Evolutionary conservation across 2,888 invertebrate genomes (phyloP), one percentile per base, ranked within the genome.

Genomic region (Cheilosia variabilis): DNA sequence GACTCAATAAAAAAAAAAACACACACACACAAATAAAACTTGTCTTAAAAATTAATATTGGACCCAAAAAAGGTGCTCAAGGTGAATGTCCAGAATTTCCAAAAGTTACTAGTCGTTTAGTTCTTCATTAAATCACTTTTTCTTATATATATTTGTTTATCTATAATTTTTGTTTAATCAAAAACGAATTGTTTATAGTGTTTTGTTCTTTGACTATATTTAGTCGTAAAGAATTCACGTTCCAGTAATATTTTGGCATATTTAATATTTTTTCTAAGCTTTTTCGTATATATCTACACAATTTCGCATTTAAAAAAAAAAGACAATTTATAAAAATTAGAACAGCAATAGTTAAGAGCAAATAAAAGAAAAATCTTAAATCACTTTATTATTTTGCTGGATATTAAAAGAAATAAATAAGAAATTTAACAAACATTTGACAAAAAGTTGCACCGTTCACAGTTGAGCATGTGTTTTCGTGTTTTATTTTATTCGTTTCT

Each of bases 11-110:
- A 17, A 69, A 69, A 69, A 55, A 69, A n/a, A n/a, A n/a, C 71
- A 65, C 73, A 45, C 58, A 57, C 57, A 73, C 17, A 53, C 66
- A 47, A 71, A 71, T 43, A 73, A 57, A 55, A 63, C 41, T 69
- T 22, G 71, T 52, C 71, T 50, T 50, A 82, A 77, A 81, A 60
- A 79, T 53, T 43, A 62, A 71, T 82, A 75, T 87, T 89, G 91
- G 91, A 91, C 83, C 82, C 80, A 87, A 78, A 78, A 57, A 90
- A 92, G 92, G 92, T 92, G 90, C 92, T 92, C 90, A 92, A 92
- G 92, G 92, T 92, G 92, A 88, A 88, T 88, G 87, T 86, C 76
- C 81, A 71, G 73, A 71, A 69, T 63, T 76, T 73, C 55, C 60
- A 50, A 69, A 78, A 57, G 13, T 75, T 62, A 50, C 60, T 63